phyloP scores from a whole-genome alignment of 2,888 invertebrate genomes.

The Campoplex nolae region DNA sequence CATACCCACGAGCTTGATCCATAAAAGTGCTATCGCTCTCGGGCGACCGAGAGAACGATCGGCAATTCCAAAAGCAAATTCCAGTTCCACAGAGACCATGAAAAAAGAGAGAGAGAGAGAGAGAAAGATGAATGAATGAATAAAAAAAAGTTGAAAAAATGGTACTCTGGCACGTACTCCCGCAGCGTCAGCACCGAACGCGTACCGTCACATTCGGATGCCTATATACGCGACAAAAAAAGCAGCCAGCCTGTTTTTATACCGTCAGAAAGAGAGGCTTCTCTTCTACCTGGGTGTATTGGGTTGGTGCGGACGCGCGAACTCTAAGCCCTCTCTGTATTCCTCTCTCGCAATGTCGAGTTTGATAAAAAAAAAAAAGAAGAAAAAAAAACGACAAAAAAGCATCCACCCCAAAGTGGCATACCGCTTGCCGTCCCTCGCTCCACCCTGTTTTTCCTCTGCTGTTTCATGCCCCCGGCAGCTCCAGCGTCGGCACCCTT shows the following conservation, averaged over 20 bases:
- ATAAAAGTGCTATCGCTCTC: slow-evolving; percentile 39
- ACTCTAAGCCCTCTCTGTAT: slow-evolving; percentile 31
- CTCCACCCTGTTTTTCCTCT: slow-evolving; percentile 47
- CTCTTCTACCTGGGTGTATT: slow-evolving; percentile 19
- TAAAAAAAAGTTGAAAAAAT: slow-evolving; percentile 46
- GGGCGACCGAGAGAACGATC: slow-evolving; percentile 16
- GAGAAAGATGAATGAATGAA: slow-evolving; percentile 56
- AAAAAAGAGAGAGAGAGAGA: not conserved
- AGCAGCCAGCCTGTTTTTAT: slow-evolving; percentile 26
- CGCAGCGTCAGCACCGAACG: slow-evolving; percentile 35
- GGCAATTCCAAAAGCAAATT: slow-evolving; percentile 52
- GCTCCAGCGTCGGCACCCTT: slow-evolving; percentile 5
- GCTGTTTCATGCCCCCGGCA: slow-evolving; percentile 26
- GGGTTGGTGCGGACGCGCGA: slow-evolving; percentile 28
- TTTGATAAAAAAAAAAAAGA: slow-evolving; percentile 44
- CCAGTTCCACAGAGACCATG: slow-evolving; percentile 47
- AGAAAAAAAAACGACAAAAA: no score
- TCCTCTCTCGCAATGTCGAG: slow-evolving; percentile 49
- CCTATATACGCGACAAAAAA: slow-evolving; percentile 34
- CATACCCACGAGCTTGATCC: slow-evolving; percentile 21
- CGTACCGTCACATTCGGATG: slow-evolving; percentile 34
- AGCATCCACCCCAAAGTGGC: slow-evolving; percentile 59
- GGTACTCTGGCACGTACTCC: slow-evolving; percentile 30
- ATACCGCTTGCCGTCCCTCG: slow-evolving; percentile 51
- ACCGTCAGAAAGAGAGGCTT: slow-evolving; percentile 36